A percentile compares a stretch with the other conserved stretches of the same genome.
Conservation (phyloP, 2,888 invertebrate genomes). For the Acleris laterana region DNA sequence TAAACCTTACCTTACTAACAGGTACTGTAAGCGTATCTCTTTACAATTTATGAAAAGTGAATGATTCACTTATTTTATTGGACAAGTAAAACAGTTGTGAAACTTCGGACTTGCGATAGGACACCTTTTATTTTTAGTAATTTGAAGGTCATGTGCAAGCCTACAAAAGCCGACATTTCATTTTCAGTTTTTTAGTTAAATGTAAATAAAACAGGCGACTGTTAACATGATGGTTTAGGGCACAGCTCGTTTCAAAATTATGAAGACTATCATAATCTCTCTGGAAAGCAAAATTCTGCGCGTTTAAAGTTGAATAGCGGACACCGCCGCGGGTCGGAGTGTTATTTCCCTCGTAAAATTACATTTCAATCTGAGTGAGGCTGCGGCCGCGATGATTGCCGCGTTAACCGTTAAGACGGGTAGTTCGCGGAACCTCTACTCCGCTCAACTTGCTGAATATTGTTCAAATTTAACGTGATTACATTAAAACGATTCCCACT, state of each 20-base stretch:
- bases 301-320: slow-evolving; percentile 47
- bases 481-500: slow-evolving; percentile 52
- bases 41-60: too few species aligned
- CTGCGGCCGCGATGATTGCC: slow-evolving; percentile 54
- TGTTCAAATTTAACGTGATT: slow-evolving; percentile 56
- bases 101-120: too few species aligned
- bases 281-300: slow-evolving; percentile 28
- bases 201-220: too few species aligned
- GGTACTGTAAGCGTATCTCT: too few species aligned
- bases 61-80: too few species aligned
- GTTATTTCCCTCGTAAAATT: slow-evolving; percentile 65
- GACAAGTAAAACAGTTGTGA: too few species aligned
- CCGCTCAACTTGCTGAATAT: slow-evolving; percentile 49
- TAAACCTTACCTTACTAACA: too few species aligned
- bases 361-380: slow-evolving; percentile 63
- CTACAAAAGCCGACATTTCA: too few species aligned
- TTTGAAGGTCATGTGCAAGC: too few species aligned
- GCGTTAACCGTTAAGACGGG: slow-evolving; percentile 60
- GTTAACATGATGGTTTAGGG: too few species aligned
- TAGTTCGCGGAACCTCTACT: slow-evolving; percentile 57
- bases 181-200: too few species aligned
- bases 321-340: slow-evolving; percentile 54
- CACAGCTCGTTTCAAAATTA: not conserved
- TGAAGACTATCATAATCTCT: slow-evolving; percentile 20
- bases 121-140: too few species aligned